phyloP scores from a whole-genome alignment of 1,140 invertebrate genomes.

The Littorina saxatilis region DNA sequence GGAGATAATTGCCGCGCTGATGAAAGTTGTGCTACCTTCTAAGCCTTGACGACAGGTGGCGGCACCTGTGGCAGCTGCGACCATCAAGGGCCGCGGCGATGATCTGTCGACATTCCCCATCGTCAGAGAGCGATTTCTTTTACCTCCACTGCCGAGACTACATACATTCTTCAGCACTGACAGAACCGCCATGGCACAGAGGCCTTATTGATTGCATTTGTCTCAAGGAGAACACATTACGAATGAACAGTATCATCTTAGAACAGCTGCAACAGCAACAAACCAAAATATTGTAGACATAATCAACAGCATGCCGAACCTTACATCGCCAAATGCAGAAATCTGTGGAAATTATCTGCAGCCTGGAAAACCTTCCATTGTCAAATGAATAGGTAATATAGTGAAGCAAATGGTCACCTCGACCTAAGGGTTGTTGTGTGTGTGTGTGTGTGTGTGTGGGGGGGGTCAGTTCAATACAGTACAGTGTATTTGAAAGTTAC shows the following conservation, averaged over 20 bases:
- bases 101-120: background rate
- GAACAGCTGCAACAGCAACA: background rate
- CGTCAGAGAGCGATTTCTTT: background rate
- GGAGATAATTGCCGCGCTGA: conserved; percentile 17
- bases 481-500: too few relatives aligned
- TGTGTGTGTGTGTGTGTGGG: too few relatives aligned
- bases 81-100: background rate
- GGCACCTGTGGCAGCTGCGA: conserved; percentile 14
- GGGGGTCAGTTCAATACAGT: too few relatives aligned
- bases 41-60: conserved; percentile 6
- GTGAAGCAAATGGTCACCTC: too few relatives aligned
- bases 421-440: too few relatives aligned
- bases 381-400: too few relatives aligned
- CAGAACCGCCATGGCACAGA: background rate
- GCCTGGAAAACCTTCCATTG: too few relatives aligned
- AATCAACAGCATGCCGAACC: too few relatives aligned
- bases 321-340: too few relatives aligned
- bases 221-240: background rate
- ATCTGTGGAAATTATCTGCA: too few relatives aligned
- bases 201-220: background rate
- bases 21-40: conserved; percentile 1
- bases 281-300: too few relatives aligned
- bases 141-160: background rate
- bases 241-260: background rate
- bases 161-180: too few relatives aligned